Conservation (phyloP, 2,797 vertebrate genomes). For the Sebastes taczanowskii region DNA sequence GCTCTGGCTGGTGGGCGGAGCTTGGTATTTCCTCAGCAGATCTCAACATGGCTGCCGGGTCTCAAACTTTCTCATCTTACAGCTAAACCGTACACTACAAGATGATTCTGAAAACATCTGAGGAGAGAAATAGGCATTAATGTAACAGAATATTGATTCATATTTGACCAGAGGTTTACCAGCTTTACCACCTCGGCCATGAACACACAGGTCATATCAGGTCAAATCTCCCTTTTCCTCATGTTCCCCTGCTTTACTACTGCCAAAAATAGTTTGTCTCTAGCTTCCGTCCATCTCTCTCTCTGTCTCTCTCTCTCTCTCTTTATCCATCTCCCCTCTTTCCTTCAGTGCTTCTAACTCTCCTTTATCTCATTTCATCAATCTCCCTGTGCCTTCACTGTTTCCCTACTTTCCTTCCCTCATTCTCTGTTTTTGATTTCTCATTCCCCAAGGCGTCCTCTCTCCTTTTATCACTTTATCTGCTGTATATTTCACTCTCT, state of each 20-base stretch:
- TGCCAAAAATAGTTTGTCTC: constrained; percentile 1
- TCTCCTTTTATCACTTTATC: neutral
- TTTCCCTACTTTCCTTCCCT: neutral
- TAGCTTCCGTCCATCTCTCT: neutral
- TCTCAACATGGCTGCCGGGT: too few relatives aligned
- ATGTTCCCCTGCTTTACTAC: constrained; percentile 4
- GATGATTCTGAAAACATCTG: too few relatives aligned
- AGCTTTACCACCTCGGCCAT: too few relatives aligned
- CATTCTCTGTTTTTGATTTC: neutral
- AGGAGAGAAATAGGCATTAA: too few relatives aligned
- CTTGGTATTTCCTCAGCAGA: too few relatives aligned
- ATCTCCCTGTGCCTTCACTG: neutral
- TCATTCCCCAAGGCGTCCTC: neutral
- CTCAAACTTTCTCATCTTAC: too few relatives aligned
- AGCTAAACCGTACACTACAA: too few relatives aligned
- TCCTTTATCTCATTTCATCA: neutral
- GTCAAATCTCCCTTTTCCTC: neutral
- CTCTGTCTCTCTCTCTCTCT: neutral
- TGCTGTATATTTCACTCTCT: neutral
- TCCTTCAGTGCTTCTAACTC: neutral
- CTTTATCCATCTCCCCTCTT: neutral
- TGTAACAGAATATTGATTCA: too few relatives aligned
- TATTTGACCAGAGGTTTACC: too few relatives aligned
- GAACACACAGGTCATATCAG: constrained; percentile 1
- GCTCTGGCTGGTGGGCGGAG: too few relatives aligned